phyloP scores from a whole-genome alignment of 2,113 vertebrate genomes.

The Clinocottus analis region DNA sequence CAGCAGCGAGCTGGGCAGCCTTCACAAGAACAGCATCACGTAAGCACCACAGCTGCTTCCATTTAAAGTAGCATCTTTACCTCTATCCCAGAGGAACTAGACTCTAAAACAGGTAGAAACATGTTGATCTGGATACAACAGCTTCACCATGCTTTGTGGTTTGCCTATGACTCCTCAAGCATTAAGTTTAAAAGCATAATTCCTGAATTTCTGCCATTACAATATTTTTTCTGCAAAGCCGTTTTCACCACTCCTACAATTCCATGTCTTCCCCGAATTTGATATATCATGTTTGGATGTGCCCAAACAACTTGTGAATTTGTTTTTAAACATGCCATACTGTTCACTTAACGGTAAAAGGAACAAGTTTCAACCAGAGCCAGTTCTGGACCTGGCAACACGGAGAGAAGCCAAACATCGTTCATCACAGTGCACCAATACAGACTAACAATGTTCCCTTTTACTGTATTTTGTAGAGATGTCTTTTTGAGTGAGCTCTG shows the following conservation, averaged over 20 bases:
- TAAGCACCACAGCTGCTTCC: slow-evolving; percentile 25
- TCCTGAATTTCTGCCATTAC: not conserved
- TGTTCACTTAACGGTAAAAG: not conserved
- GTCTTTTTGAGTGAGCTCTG: too few relatives aligned
- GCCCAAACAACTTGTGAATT: not conserved
- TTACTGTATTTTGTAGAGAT: too few relatives aligned
- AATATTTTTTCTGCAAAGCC: not conserved
- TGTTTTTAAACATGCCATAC: not conserved
- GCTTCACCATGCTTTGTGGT: not conserved
- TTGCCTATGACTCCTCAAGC: not conserved
- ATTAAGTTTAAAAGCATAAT: not conserved
- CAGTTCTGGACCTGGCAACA: not conserved
- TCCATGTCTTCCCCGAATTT: not conserved
- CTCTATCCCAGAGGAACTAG: not conserved
- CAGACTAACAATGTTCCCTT: not conserved
- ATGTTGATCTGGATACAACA: not conserved
- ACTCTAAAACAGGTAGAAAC: not conserved
- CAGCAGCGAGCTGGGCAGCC: slow-evolving; percentile 67
- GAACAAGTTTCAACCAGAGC: not conserved
- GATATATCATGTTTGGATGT: not conserved
- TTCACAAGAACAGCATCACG: slow-evolving; percentile 84
- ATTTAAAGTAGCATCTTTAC: not conserved
- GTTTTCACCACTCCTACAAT: not conserved
- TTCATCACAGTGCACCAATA: not conserved
- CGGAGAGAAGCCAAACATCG: not conserved